These are phyloP conservation scores for Parthenolecanium corni DNA, from an alignment of 2,888 invertebrate genomes.

Conservation along the genomic window DNA sequence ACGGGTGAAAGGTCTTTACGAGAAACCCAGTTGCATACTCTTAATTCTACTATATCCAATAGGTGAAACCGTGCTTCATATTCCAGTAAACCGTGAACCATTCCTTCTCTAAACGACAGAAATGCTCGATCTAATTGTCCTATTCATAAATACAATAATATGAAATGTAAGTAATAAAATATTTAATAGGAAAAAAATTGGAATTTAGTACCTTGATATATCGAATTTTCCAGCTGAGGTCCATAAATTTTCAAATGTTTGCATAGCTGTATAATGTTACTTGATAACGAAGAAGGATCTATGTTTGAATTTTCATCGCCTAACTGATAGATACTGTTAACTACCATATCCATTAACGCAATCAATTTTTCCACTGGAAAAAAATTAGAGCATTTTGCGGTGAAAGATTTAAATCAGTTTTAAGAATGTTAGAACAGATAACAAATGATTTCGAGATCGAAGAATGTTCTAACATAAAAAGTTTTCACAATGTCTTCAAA, in stretches of 20 bases:
- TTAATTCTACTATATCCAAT: conserved; percentile 81
- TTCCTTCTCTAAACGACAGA: conserved; percentile 77
- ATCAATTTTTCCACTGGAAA: conserved; percentile 63
- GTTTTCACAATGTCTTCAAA: too few species aligned
- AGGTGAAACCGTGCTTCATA: conserved; percentile 74
- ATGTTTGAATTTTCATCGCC: conserved; percentile 48
- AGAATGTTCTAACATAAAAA: background rate
- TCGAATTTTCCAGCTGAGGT: conserved; percentile 54
- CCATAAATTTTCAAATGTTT: conserved; percentile 63
- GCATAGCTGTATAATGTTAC: conserved; percentile 64
- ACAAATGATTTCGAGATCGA: background rate
- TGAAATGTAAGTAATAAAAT: background rate
- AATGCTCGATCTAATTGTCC: conserved; percentile 72
- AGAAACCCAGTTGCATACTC: conserved; percentile 73
- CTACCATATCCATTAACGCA: conserved; percentile 69
- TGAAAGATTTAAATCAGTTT: conserved; percentile 7
- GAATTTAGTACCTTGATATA: conserved; percentile 7
- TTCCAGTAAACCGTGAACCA: conserved; percentile 75
- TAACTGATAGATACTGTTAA: conserved; percentile 61
- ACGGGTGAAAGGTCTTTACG: background rate
- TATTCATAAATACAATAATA: conserved; percentile 31
- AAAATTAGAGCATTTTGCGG: background rate
- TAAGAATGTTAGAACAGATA: conserved; percentile 30
- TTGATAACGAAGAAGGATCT: conserved; percentile 45
- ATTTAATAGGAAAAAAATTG: background rate